A percentile compares a stretch with the other conserved stretches of the same genome.
These are phyloP conservation scores for Metaphire vulgaris DNA, from an alignment of 1,140 invertebrate genomes.

Conservation along the genomic window DNA sequence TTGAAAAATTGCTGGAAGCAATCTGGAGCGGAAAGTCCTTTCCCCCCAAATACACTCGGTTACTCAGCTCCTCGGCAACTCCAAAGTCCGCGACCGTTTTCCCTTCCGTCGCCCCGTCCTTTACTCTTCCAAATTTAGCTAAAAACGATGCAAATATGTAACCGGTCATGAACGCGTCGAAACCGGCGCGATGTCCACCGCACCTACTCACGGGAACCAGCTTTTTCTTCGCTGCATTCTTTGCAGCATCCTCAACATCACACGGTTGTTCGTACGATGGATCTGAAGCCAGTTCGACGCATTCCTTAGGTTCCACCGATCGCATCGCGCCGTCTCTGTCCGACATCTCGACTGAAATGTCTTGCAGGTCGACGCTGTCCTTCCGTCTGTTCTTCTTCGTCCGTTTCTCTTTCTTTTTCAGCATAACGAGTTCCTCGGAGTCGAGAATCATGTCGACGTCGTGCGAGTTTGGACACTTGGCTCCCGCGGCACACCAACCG, in stretches of 20 bases:
- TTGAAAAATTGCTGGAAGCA: slow-evolving; percentile 45
- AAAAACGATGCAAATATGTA: slow-evolving; percentile 47
- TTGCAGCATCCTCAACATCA: no score
- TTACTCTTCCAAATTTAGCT: slow-evolving; percentile 17
- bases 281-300: not conserved
- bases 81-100: slow-evolving; percentile 8
- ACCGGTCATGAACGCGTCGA: slow-evolving; percentile 56
- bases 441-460: slow-evolving; percentile 47
- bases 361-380: slow-evolving; percentile 9
- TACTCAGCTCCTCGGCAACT: slow-evolving; percentile 35
- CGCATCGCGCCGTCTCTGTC: not conserved
- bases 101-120: slow-evolving; percentile 25
- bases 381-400: slow-evolving; percentile 17
- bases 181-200: slow-evolving; percentile 50
- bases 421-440: slow-evolving; percentile 30
- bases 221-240: not conserved
- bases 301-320: not conserved
- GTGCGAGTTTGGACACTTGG: slow-evolving; percentile 47
- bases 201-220: not conserved
- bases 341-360: slow-evolving; percentile 16
- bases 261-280: no score
- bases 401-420: slow-evolving; percentile 34
- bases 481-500: slow-evolving; percentile 48
- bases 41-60: slow-evolving; percentile 49
- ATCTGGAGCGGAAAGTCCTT: slow-evolving; percentile 50